phyloP scores from a whole-genome alignment of 1,140 invertebrate species.

The Meteorus sp. region DNA sequence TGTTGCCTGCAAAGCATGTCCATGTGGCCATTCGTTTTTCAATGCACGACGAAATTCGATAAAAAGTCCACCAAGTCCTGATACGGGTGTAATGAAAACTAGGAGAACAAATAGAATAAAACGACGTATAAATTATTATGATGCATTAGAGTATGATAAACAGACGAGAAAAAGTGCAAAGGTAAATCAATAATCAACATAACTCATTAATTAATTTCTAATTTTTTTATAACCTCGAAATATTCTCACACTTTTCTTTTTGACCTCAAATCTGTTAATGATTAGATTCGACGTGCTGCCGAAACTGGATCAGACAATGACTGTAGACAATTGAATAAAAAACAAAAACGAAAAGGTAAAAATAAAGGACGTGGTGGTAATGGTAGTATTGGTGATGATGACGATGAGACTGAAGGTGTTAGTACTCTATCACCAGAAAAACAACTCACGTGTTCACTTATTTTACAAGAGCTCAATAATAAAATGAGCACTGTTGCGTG shows the following conservation, averaged over 20 bases:
- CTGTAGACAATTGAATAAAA: conserved; percentile 56
- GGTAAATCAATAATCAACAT: conserved; percentile 33
- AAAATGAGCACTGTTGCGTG: conserved; percentile 71
- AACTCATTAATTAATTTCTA: conserved; percentile 6
- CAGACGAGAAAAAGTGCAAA: conserved; percentile 64
- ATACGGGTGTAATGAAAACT: conserved; percentile 53
- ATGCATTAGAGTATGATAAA: conserved; percentile 76
- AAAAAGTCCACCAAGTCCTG: conserved; percentile 57
- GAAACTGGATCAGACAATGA: conserved; percentile 57
- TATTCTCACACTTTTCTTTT: conserved; percentile 6
- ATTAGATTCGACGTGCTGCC: conserved; percentile 56
- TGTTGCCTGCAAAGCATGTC: conserved; percentile 79
- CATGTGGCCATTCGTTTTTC: conserved; percentile 78
- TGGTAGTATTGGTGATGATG: conserved; percentile 58
- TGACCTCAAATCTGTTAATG: not conserved
- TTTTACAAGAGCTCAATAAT: conserved; percentile 73
- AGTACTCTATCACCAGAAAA: conserved; percentile 60
- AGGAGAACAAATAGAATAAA: conserved; percentile 74
- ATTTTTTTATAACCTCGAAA: no score
- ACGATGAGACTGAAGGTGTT: conserved; percentile 62
- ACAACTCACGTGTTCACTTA: conserved; percentile 63
- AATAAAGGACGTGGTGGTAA: conserved; percentile 52
- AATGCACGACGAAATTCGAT: conserved; percentile 66
- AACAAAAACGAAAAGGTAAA: conserved; percentile 61
- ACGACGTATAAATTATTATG: conserved; percentile 80